phyloP scores from a whole-genome alignment of 2,113 vertebrate species.

The Sphaerodactylus townsendi region DNA sequence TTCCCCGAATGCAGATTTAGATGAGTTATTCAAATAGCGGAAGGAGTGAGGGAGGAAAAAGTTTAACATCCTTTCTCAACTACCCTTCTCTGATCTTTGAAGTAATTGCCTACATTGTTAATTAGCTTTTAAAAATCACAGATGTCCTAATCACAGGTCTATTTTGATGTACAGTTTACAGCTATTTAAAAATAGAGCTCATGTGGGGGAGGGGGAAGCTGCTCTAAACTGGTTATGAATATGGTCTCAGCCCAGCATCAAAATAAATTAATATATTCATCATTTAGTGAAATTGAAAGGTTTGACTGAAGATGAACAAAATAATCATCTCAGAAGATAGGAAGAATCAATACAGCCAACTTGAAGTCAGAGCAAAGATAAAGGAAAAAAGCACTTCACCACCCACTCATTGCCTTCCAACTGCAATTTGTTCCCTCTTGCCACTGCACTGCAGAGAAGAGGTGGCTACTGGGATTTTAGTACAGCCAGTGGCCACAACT shows the following conservation, averaged over 20 bases:
- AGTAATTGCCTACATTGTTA: no score
- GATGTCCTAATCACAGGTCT: no score
- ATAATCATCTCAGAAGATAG: background rate
- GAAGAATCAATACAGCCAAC: background rate
- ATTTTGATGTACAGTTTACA: no score
- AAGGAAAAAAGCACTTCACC: background rate
- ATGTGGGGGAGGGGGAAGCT: no score
- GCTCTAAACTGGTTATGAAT: background rate
- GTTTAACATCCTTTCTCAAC: no score
- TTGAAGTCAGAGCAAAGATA: background rate
- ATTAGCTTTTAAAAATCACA: no score
- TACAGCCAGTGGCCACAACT: background rate
- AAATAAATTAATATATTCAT: background rate
- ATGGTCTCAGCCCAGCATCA: background rate
- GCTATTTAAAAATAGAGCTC: background rate
- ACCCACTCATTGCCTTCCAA: background rate
- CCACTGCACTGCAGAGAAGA: background rate
- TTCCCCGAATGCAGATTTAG: no score
- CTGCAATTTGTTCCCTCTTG: background rate
- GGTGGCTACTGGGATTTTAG: background rate
- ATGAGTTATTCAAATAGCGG: no score
- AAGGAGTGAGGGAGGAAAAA: no score
- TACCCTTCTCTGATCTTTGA: no score
- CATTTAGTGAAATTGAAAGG: background rate
- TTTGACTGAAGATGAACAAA: background rate